A percentile compares a stretch with the other conserved stretches of the same genome.
phyloP scores from a whole-genome alignment of 2,888 invertebrate genomes.

The Notocelia uddmanniana region DNA sequence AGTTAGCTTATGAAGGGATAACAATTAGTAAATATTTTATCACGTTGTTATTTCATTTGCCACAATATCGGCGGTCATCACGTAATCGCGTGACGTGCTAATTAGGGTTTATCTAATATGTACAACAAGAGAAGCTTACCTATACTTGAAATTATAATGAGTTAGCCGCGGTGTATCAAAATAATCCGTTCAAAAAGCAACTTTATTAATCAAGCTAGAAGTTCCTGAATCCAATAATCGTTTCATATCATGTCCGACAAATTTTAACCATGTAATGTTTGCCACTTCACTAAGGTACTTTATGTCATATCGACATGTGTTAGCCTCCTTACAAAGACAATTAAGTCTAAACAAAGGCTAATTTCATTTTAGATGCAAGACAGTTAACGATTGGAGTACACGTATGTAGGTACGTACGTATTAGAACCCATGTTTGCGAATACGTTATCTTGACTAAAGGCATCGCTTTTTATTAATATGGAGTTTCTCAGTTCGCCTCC shows the following conservation, averaged over 20 bases:
- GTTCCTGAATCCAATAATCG: too few relatives aligned
- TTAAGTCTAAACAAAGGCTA: slow-evolving; percentile 1
- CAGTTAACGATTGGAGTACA: background rate
- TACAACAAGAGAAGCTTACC: background rate
- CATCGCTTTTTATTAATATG: too few relatives aligned
- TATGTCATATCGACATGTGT: background rate
- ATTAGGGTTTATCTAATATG: slow-evolving; percentile 15
- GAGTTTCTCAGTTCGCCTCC: too few relatives aligned
- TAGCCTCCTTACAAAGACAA: background rate
- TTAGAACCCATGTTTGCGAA: too few relatives aligned
- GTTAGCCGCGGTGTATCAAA: too few relatives aligned
- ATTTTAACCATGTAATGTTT: background rate
- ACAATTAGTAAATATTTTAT: slow-evolving; percentile 11
- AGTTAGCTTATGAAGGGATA: background rate
- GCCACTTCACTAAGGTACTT: background rate
- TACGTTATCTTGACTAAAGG: too few relatives aligned
- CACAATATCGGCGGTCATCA: slow-evolving; percentile 9
- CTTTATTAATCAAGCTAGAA: too few relatives aligned
- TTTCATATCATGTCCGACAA: too few relatives aligned
- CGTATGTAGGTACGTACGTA: too few relatives aligned
- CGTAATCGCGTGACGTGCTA: background rate
- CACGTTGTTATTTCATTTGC: slow-evolving; percentile 2
- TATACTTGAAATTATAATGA: too few relatives aligned
- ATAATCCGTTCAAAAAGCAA: too few relatives aligned
- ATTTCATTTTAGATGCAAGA: background rate